A percentile compares a stretch with the other conserved stretches of the same genome.
phyloP scores from a whole-genome alignment of 2,888 invertebrate species.

The Noctua janthe region DNA sequence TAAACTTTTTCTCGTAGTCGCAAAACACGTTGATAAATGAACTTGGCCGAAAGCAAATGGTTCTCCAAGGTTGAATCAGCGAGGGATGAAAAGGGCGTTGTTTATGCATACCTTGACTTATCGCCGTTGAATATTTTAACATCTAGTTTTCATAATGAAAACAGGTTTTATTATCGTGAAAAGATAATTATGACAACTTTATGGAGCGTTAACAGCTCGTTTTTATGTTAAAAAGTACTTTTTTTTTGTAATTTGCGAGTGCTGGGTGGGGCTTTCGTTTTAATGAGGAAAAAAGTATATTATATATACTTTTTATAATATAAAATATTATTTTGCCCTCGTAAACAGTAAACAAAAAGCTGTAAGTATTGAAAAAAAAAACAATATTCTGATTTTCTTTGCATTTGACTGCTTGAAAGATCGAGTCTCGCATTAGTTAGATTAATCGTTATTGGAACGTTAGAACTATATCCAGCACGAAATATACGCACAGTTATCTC shows the following conservation, averaged over 20 bases:
- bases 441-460: not conserved
- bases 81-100: constrained; percentile 66
- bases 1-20: constrained; percentile 28
- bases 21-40: constrained; percentile 66
- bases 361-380: not conserved
- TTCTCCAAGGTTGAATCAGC: constrained; percentile 62
- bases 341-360: not conserved
- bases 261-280: not conserved
- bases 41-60: constrained; percentile 50
- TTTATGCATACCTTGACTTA: constrained; percentile 70
- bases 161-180: constrained; percentile 51
- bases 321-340: not conserved
- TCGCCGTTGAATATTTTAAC: constrained; percentile 68
- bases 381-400: not conserved
- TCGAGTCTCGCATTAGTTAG: not conserved
- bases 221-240: constrained; percentile 38
- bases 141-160: constrained; percentile 60
- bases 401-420: not conserved
- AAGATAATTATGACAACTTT: constrained; percentile 52
- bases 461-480: not conserved
- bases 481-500: not conserved
- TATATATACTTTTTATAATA: too few species aligned
- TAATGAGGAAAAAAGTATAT: not conserved
- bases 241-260: constrained; percentile 12
- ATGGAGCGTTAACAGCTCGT: constrained; percentile 35